Evolutionary conservation across 2,113 vertebrate genomes (phyloP), one percentile per base, ranked within the genome.

Genomic region (Nerophis lumbriciformis): DNA sequence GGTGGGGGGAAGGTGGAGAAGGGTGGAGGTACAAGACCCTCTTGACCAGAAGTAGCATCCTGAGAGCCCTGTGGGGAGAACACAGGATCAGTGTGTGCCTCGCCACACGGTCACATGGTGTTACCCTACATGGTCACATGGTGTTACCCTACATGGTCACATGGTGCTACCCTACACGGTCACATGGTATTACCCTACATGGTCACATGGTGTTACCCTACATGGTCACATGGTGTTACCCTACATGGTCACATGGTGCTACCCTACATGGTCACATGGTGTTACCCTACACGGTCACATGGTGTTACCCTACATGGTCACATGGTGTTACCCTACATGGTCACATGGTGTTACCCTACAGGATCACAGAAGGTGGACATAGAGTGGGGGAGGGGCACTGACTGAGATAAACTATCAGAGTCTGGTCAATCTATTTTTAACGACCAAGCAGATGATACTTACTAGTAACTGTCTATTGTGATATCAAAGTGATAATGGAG

Each of bases 1-100:
- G 90, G 90, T 38, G 89, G 90, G 44, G 89, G 89, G 69, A 91
- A 92, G 1, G 88, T 68, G 1, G 89, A 89, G 82, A 91, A 92
- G 54, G 89, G 87, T 47, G 89, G 90, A 54, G 88, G 88, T 36
- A 90, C 85, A 1, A 91, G 87, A 55, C 89, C 91, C 72, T 92
- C 90, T 82, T 89, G 88, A 76, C 87, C 79, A 11, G 87, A 87
- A 78, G 88, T 81, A 68, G 81, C 81, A 78, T 92, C 91, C 84
- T 92, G 91, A 76, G 90, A 90, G 68, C 87, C 87, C 91, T 91
- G 79, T 52, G 39, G 28, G 69, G 60, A n/a, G 64, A 44, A 53
- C 28, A 2, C 28, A 28, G 28, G 28, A 4, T 28, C 28, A 28
- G 28, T 28, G 28, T 28, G 28, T 28, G 28, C 28, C 28, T 28